Percentiles rank a stretch among this genome's conserved stretches.
Evolutionary conservation across 2,888 invertebrate genomes (phyloP).

Genomic region (Sturmia bella): DNA sequence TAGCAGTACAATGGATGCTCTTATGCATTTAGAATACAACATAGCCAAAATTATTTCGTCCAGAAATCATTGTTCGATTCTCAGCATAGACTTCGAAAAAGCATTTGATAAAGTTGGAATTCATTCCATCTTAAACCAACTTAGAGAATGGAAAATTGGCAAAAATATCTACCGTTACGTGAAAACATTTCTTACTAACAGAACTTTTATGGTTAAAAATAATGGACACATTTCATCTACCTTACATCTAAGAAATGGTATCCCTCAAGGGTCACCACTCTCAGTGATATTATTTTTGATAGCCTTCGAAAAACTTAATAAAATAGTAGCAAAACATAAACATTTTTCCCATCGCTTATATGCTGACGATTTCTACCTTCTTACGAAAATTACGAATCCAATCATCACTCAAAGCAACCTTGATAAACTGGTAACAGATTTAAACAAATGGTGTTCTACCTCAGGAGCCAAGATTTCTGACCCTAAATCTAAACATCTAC

Average conservation of each 20-base stretch:
- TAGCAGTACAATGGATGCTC: conserved; percentile 26
- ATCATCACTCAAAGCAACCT: too few relatives aligned
- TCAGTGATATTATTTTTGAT: conserved; percentile 41
- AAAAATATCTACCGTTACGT: conserved; percentile 8
- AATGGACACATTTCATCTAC: conserved; percentile 11
- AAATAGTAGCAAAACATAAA: too few relatives aligned
- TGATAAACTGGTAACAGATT: too few relatives aligned
- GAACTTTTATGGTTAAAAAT: conserved; percentile 33
- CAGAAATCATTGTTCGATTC: conserved; percentile 16
- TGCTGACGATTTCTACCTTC: too few relatives aligned
- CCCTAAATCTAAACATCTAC: too few relatives aligned
- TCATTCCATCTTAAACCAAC: conserved; percentile 15
- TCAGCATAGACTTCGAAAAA: conserved; percentile 48
- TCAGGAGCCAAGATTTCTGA: too few relatives aligned
- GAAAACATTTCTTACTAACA: conserved; percentile 27
- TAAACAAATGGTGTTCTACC: too few relatives aligned
- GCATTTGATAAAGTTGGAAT: conserved; percentile 33
- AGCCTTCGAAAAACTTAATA: too few relatives aligned
- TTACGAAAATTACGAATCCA: too few relatives aligned
- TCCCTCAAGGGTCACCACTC: conserved; percentile 27
- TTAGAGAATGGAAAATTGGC: conserved; percentile 26
- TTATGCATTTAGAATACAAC: conserved; percentile 11
- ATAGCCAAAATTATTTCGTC: conserved; percentile 13
- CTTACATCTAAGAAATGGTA: too few relatives aligned
- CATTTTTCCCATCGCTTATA: too few relatives aligned